Conservation (phyloP, 1,140 invertebrate genomes). For the Drosophila yakuba region DNA sequence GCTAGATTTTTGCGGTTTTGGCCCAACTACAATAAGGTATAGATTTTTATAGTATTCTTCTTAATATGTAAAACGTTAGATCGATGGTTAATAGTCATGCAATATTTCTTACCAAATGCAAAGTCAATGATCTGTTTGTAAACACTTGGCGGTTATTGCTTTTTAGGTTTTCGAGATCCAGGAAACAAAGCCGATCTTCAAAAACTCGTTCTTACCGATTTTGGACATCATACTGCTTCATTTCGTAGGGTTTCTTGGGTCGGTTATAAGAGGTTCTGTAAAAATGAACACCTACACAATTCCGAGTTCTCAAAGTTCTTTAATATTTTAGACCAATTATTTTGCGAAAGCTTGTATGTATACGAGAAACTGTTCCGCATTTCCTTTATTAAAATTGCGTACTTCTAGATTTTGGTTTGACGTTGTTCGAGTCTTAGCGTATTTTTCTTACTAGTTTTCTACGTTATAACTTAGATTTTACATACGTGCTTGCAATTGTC, state of each 20-base stretch:
- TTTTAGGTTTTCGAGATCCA: slow-evolving; percentile 1
- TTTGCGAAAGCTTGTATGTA: slow-evolving; percentile 34
- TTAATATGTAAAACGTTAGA: not conserved
- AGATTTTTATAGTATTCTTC: too few species aligned
- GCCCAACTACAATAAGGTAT: not conserved
- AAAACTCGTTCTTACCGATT: not conserved
- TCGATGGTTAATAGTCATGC: not conserved
- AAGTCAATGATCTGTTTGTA: not conserved
- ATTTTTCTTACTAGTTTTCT: slow-evolving; percentile 48
- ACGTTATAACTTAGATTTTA: slow-evolving; percentile 50
- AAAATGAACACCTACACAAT: slow-evolving; percentile 16
- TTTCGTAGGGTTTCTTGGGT: not conserved
- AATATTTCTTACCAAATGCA: slow-evolving; percentile 4
- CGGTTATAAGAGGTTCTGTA: slow-evolving; percentile 14
- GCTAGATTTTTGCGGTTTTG: not conserved
- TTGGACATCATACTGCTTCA: not conserved
- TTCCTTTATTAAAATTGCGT: slow-evolving; percentile 49
- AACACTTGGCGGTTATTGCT: not conserved
- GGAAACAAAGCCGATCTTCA: not conserved
- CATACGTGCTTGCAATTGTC: slow-evolving; percentile 42
- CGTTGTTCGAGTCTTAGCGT: slow-evolving; percentile 44
- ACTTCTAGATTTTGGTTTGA: slow-evolving; percentile 49
- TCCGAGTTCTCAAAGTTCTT: slow-evolving; percentile 23
- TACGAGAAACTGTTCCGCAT: slow-evolving; percentile 39
- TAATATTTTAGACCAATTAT: slow-evolving; percentile 25